Conservation (phyloP, 2,888 invertebrate genomes). For the Strigamia maritima region DNA sequence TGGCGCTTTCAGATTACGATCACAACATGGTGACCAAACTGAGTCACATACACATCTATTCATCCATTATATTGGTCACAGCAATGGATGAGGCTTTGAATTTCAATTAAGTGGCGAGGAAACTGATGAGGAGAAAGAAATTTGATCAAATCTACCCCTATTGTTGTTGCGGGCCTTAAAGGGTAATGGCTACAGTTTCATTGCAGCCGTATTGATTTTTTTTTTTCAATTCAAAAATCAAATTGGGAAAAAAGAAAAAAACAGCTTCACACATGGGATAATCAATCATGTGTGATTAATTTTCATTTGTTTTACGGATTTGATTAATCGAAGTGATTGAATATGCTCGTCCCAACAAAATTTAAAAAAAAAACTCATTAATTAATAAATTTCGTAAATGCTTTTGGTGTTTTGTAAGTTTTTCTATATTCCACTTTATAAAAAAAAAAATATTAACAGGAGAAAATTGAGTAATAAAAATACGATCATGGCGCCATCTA, state of each 20-base stretch:
- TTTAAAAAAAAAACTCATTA: no score
- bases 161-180: background rate
- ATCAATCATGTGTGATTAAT: no score
- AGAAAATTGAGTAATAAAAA: no score
- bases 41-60: conserved; percentile 20
- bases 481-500: background rate
- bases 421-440: no score
- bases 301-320: no score
- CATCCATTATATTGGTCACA: conserved; percentile 19
- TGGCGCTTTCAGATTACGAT: conserved; percentile 23
- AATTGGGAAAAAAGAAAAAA: no score
- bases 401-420: no score
- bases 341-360: no score
- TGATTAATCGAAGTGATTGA: no score
- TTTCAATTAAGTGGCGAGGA: conserved; percentile 9
- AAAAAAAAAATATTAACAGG: no score
- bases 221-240: background rate
- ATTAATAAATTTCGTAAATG: no score
- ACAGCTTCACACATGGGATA: no score
- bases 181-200: background rate
- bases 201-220: background rate
- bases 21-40: conserved; percentile 23
- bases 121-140: conserved; percentile 1
- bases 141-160: background rate
- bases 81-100: conserved; percentile 2